phyloP scores from a whole-genome alignment of 2,797 vertebrate species.

The Galagoides demidoff region DNA sequence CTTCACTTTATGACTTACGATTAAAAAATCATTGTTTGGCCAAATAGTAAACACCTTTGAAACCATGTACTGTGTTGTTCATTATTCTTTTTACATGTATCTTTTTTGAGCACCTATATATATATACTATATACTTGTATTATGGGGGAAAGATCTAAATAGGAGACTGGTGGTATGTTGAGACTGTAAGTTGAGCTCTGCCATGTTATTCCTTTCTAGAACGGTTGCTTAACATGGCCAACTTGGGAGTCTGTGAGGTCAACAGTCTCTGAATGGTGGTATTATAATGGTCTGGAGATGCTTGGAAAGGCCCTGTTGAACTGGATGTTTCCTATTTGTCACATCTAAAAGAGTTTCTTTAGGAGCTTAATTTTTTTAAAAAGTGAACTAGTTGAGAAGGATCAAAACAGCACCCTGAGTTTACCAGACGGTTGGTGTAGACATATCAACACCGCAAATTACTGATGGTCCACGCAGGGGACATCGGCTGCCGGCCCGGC shows the following conservation, averaged over 20 bases:
- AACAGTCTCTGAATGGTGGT: too few relatives aligned
- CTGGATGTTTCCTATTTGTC: not conserved
- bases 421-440: not conserved
- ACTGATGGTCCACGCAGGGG: not conserved
- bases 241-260: fast-evolving
- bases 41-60: constrained; percentile 64
- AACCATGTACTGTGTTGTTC: constrained; percentile 1
- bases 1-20: constrained; percentile 41
- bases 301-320: not conserved
- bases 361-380: not conserved
- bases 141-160: not conserved
- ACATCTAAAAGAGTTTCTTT: not conserved
- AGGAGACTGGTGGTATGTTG: not conserved
- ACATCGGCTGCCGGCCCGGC: not conserved
- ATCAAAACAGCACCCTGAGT: not conserved
- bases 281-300: not conserved
- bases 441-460: not conserved
- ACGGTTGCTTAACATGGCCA: not conserved
- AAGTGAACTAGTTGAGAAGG: not conserved
- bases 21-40: constrained; percentile 28
- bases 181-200: not conserved
- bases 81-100: not conserved
- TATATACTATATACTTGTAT: not conserved
- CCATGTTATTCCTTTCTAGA: not conserved
- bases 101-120: constrained; percentile 16